Evolutionary conservation across 2,888 invertebrate genomes (phyloP), one percentile per base, ranked within the genome.

Genomic region (Machimus rusticus): DNA sequence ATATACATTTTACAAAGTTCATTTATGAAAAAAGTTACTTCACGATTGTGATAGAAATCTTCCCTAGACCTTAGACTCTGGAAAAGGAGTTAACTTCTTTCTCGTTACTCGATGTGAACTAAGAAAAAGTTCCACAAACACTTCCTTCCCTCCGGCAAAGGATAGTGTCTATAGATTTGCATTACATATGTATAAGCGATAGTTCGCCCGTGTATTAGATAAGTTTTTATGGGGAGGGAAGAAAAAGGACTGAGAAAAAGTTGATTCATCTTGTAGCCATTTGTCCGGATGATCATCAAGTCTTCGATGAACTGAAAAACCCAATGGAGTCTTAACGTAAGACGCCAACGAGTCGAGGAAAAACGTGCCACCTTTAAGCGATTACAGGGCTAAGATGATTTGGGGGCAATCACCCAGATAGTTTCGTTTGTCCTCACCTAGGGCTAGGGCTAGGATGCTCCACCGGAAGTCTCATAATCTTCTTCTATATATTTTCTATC

Each of bases 211-310:
- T 23, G 66, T 79, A 31, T 79, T 79, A 51, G 51, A 79, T 8
- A 79, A 55, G 55, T 79, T 79, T 79, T 79, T 55, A 46, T 51
- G 51, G 14, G 46, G 34, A 39, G 16, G n/a, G n/a, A 46, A 39
- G 6, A 12, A 39, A 39, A 39, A 39, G 12, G 2, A 31, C 51
- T 79, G 34, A 5, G 79, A 51, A 79, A 79, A 79, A 79, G 51
- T 51, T 79, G 31, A 43, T 79, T 79, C 46, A 79, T 79, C 79
- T 79, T 79, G 79, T 79, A 79, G 51, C 31, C 79, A 79, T 79
- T 79, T 79, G 79, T 79, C 23, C 79, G 51, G 79, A 78, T 66
- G 78, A 79, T 79, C 28, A 79, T 46, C 79, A 51, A 43, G 37
- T 66, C n/a, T 51, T 51, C n/a, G 51, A n/a, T n/a, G 51, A 51